Conservation (phyloP, 2,888 invertebrate genomes). For the Lasioglossum calceatum region DNA sequence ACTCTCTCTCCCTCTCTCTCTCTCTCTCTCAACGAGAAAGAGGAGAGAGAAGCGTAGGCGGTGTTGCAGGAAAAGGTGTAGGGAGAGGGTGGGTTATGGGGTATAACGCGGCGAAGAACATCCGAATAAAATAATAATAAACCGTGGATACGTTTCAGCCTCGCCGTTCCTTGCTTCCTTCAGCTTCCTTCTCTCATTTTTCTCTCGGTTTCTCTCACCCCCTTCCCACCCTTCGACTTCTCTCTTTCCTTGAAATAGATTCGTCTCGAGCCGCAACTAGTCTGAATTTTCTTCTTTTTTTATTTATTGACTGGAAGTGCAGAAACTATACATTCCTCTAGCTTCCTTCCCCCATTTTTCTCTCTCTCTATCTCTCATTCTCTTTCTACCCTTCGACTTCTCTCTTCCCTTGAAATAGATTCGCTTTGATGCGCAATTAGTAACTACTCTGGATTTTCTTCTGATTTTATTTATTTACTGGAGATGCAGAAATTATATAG, state of each 20-base stretch:
- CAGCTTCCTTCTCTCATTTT: not conserved
- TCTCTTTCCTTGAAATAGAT: not conserved
- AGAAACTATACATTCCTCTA: too few species aligned
- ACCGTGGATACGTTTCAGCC: conserved; percentile 67
- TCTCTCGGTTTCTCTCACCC: not conserved
- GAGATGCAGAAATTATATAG: too few species aligned
- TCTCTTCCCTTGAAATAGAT: too few species aligned
- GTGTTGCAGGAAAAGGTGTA: conserved; percentile 59
- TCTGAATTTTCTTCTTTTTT: not conserved
- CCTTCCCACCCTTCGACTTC: not conserved
- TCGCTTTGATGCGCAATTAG: too few species aligned
- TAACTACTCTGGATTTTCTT: too few species aligned
- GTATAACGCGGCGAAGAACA: conserved; percentile 76
- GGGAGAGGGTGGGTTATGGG: conserved; percentile 67
- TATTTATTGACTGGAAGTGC: too few species aligned
- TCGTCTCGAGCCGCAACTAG: not conserved
- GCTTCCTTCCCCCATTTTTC: too few species aligned
- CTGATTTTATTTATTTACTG: too few species aligned
- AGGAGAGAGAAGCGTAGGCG: conserved; percentile 21
- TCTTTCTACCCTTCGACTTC: too few species aligned
- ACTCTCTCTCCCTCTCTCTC: conserved; percentile 25
- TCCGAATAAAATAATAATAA: conserved; percentile 84
- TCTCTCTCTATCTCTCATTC: too few species aligned
- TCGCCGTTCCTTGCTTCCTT: conserved; percentile 44
- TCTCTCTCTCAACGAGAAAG: not conserved